phyloP scores from a whole-genome alignment of 2,797 vertebrate genomes.

The Periophthalmus magnuspinnatus region DNA sequence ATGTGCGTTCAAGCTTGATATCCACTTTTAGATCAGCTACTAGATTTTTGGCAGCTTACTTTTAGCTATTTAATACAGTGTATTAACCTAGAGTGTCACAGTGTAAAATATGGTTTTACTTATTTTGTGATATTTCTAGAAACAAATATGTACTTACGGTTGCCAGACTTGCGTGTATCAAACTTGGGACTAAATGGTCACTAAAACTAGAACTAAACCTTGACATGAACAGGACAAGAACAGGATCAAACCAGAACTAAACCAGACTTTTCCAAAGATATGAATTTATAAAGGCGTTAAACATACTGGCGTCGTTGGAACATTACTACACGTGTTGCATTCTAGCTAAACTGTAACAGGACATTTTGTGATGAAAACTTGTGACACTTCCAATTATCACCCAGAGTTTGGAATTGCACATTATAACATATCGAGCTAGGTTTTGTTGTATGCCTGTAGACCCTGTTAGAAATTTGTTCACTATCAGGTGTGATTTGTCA shows the following conservation, averaged over 20 bases:
- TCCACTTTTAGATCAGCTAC: conserved; percentile 37
- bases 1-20: conserved; percentile 48
- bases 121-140: neutral
- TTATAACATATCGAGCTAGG: conserved; percentile 15
- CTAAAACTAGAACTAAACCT: conserved; percentile 11
- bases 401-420: conserved; percentile 39
- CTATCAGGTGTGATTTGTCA: conserved; percentile 66
- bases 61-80: neutral
- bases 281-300: neutral
- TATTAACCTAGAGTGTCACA: neutral
- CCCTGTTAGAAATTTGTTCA: conserved; percentile 57
- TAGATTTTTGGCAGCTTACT: neutral
- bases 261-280: neutral
- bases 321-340: conserved; percentile 26
- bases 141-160: neutral
- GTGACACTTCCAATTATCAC: neutral
- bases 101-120: neutral
- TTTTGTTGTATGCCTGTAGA: conserved; percentile 34
- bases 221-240: conserved; percentile 10
- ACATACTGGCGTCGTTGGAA: neutral
- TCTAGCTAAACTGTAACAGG: conserved; percentile 12
- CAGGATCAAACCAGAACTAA: too few relatives aligned
- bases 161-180: neutral
- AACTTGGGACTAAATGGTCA: conserved; percentile 4
- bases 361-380: conserved; percentile 9